Evolutionary conservation across 2,888 invertebrate species (phyloP).

Genomic region (Thumatha senex): DNA sequence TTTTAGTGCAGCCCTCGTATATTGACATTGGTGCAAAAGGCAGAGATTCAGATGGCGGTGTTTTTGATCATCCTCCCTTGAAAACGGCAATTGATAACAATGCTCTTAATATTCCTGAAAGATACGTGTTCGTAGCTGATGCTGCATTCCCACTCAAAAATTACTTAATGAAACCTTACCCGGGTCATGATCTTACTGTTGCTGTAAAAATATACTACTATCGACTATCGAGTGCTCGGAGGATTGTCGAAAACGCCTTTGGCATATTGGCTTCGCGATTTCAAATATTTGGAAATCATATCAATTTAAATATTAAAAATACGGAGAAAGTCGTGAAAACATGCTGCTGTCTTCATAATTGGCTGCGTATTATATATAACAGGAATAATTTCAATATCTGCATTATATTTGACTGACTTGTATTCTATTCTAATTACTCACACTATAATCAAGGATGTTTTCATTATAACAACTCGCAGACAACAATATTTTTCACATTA

Average conservation of each 20-base stretch:
- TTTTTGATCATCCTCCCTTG: constrained; percentile 13
- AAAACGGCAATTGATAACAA: constrained; percentile 17
- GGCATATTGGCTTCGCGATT: too few species aligned
- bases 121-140: constrained; percentile 14
- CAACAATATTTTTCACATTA: too few species aligned
- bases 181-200: constrained; percentile 7
- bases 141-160: constrained; percentile 18
- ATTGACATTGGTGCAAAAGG: constrained; percentile 15
- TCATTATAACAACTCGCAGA: too few species aligned
- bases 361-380: constrained; percentile 15
- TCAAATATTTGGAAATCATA: constrained; percentile 18
- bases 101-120: constrained; percentile 13
- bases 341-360: constrained; percentile 19
- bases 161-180: constrained; percentile 12
- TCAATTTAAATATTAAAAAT: constrained; percentile 16
- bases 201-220: too few species aligned
- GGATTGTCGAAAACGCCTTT: too few species aligned
- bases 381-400: too few species aligned
- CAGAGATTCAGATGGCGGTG: constrained; percentile 16
- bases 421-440: too few species aligned
- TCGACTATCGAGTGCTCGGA: too few species aligned
- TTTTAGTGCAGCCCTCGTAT: too few species aligned
- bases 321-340: constrained; percentile 18
- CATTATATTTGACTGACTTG: too few species aligned
- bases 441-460: too few species aligned